These are phyloP conservation scores for Lepidothrix coronata DNA, from an alignment of 2,113 vertebrate species.

Conservation along the genomic window DNA sequence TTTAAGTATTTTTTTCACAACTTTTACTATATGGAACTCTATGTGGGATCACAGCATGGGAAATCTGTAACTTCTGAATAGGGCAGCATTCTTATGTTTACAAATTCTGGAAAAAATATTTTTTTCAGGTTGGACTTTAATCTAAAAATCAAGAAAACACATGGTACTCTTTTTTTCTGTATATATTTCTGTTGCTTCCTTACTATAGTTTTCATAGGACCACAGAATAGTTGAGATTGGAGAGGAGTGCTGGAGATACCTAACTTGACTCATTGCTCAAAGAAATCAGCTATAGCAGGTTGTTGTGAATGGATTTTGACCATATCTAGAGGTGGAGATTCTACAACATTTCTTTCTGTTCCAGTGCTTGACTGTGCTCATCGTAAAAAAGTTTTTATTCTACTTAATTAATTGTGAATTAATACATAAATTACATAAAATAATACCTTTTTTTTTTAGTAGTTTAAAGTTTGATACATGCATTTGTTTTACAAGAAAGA, in stretches of 20 bases:
- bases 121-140: background rate
- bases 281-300: background rate
- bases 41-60: background rate
- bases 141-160: background rate
- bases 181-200: background rate
- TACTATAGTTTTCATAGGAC: background rate
- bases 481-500: background rate
- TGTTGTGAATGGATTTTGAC: background rate
- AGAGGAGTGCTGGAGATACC: background rate
- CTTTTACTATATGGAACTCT: background rate
- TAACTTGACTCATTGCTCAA: background rate
- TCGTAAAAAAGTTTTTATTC: background rate
- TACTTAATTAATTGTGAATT: background rate
- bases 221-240: background rate
- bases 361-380: background rate
- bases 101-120: background rate
- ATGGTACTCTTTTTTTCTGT: background rate
- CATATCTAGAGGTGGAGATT: background rate
- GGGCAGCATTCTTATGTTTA: background rate
- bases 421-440: background rate
- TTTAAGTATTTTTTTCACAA: background rate
- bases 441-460: background rate
- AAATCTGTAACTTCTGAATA: background rate
- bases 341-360: background rate
- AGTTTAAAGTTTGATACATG: background rate